Base-by-base conservation (phyloP, 2,888 invertebrate species). In the Sphaerophoria taeniata region DNA sequence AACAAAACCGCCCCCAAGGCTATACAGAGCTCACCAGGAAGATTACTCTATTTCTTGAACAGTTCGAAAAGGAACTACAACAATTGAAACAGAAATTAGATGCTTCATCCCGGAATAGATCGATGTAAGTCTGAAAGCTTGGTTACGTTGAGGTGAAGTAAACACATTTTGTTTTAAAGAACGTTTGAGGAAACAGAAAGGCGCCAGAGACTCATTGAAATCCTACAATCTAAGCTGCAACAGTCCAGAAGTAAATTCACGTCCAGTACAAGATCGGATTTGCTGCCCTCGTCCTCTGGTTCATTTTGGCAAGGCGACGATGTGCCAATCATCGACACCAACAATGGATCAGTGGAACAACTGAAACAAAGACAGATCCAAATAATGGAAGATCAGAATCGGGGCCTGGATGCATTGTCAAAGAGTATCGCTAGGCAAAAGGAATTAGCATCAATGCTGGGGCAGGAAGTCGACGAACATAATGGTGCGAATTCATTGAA, bases 351-450 rank as follows among this genome's bases (percentile, higher is more conserved):
- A 80, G 87, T 88, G 1, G 91, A 92, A 11, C 92, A 94, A 3
- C 88, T 96, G 6, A 93, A 93, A 87, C 90, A 90, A 33, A 93
- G 94, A 47, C 95, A 95, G 89, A 93, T 94, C 53, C 91, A 92
- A 87, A 93, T 95, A 88, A 89, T 96, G 12, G 92, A 93, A 94
- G 95, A 96, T 86, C 97, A 97, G 93, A 96, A 97, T 89, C 92
- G 93, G 87, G 96, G 96, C 0, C 92, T 97, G 36, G 96, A 97
- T 80, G 94, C 94, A 70, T 92, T 97, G 58, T 95, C 96, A 0
- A 94, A 95, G 90, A 95, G 96, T 5, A 95, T 97, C 77, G 93
- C 95, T 0, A 92, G 96, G 6, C 97, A 97, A 89, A 96, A 96
- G 89, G 93, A 95, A 88, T 94, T 97, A 89, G 96, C 96, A 6